Base-by-base conservation (phyloP, 1,140 invertebrate species). In the Drosophila parvula region DNA sequence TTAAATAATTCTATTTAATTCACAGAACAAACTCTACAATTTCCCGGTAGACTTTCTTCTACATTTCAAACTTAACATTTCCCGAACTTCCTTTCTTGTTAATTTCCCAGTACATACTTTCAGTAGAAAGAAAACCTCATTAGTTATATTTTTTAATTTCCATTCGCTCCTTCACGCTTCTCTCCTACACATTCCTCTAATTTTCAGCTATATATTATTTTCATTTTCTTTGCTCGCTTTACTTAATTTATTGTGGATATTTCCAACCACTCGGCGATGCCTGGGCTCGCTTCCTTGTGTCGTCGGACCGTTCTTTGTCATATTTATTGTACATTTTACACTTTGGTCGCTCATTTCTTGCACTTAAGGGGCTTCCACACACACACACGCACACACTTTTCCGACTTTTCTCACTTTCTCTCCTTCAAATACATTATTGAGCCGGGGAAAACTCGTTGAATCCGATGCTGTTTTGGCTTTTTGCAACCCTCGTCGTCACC, bases 241-340 rank as follows among this genome's bases (percentile, higher is more conserved):
- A 4, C 38, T 45, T 65, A 67, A 69, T 67, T 67, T 67, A 67
- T 69, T 69, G 79, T 76, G 73, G 60, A 75, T 70, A 76, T 86
- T 86, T 76, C 53, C 79, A 71, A 71, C 45, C 74, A 58, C 71
- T 81, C 22, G 50, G 3, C n/a, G 34, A 34, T 22, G n/a, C 14
- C 48, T 22, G 22, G 45, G 0, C 38, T 50, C 14, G 16, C 56
- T 58, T 38, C 10, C 16, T 11, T n/a, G 27, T n/a, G 14, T 48
- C 47, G 45, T n/a, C 27, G 28, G 41, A 27, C 27, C 45, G 8
- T 44, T 75, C 57, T 32, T 68, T 85, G 78, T 78, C 68, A 78
- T 81, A 85, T 85, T 78, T 79, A 77, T 83, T 77, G 79, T 88
- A 82, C 60, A 75, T 63, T 83, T 85, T 75, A 85, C 77, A 86